Evolutionary conservation across 2,888 invertebrate species (phyloP).

Genomic region (Endomychus coccineus): DNA sequence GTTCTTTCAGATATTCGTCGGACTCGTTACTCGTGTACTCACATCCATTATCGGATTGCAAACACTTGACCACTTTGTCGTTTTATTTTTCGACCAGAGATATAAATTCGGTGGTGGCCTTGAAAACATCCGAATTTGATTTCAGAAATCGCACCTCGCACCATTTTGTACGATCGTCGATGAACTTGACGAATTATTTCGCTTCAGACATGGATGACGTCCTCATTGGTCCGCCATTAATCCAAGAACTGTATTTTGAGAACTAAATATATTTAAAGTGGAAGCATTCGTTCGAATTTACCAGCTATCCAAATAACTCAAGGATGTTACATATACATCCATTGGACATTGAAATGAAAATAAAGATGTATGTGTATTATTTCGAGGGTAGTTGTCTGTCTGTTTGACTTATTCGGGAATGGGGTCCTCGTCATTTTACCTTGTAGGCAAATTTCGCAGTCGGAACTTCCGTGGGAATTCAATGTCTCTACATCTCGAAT

Average conservation of each 20-base stretch:
- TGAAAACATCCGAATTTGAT: constrained; percentile 22
- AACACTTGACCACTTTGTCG: too few species aligned
- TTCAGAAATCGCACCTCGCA: constrained; percentile 23
- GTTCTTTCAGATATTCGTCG: too few species aligned
- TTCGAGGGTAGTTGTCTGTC: constrained; percentile 18
- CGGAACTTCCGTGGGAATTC: not conserved
- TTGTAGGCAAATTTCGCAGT: constrained; percentile 14
- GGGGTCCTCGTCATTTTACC: constrained; percentile 17
- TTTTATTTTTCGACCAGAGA: too few species aligned
- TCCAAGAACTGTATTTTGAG: too few species aligned
- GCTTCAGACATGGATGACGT: constrained; percentile 10
- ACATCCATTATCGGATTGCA: too few species aligned
- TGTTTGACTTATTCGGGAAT: constrained; percentile 14
- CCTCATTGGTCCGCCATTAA: constrained; percentile 23
- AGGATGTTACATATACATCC: too few species aligned
- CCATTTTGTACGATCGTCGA: constrained; percentile 24
- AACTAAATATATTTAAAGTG: too few species aligned
- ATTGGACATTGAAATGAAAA: too few species aligned
- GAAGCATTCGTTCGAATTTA: too few species aligned
- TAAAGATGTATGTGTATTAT: constrained; percentile 24
- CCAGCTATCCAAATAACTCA: too few species aligned
- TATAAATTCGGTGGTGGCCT: constrained; percentile 18
- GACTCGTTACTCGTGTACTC: too few species aligned
- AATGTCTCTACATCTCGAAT: constrained; percentile 1
- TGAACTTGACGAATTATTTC: constrained; percentile 25